Evolutionary conservation across 2,888 invertebrate genomes (phyloP).

Genomic region (Agrilus mali): DNA sequence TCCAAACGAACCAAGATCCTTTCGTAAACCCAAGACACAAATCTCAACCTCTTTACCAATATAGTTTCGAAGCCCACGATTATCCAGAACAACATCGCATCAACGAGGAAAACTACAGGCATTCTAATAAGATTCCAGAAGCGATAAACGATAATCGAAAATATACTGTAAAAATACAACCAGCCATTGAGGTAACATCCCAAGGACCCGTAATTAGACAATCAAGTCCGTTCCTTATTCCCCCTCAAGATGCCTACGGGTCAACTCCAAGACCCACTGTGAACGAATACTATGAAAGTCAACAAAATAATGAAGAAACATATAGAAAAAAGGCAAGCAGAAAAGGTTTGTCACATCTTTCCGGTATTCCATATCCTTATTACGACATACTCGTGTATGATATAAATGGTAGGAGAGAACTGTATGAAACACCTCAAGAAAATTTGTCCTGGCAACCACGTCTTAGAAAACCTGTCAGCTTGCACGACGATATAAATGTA

Average conservation of each 20-base stretch:
- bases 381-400: too few relatives aligned
- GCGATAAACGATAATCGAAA: slow-evolving; percentile 24
- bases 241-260: slow-evolving; percentile 15
- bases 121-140: slow-evolving; percentile 8
- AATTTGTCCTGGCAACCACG: too few relatives aligned
- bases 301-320: slow-evolving; percentile 44
- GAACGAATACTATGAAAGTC: slow-evolving; percentile 52
- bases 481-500: slow-evolving; percentile 35
- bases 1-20: too few relatives aligned
- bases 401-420: too few relatives aligned
- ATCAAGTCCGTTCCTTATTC: slow-evolving; percentile 18
- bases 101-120: slow-evolving; percentile 6
- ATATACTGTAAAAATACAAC: slow-evolving; percentile 32
- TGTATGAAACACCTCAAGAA: too few relatives aligned
- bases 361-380: too few relatives aligned
- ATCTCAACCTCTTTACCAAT: slow-evolving; percentile 56
- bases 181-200: slow-evolving; percentile 28
- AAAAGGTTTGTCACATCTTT: too few relatives aligned
- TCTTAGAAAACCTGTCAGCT: too few relatives aligned
- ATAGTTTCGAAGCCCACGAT: slow-evolving; percentile 53
- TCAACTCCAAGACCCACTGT: slow-evolving; percentile 36
- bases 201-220: slow-evolving; percentile 29
- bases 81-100: slow-evolving; percentile 34
- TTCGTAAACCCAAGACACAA: too few relatives aligned
- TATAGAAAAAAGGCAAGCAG: slow-evolving; percentile 22